A percentile compares a stretch with the other conserved stretches of the same genome.
Conservation (phyloP, 2,113 vertebrate genomes). For the Hymenochirus boettgeri region DNA sequence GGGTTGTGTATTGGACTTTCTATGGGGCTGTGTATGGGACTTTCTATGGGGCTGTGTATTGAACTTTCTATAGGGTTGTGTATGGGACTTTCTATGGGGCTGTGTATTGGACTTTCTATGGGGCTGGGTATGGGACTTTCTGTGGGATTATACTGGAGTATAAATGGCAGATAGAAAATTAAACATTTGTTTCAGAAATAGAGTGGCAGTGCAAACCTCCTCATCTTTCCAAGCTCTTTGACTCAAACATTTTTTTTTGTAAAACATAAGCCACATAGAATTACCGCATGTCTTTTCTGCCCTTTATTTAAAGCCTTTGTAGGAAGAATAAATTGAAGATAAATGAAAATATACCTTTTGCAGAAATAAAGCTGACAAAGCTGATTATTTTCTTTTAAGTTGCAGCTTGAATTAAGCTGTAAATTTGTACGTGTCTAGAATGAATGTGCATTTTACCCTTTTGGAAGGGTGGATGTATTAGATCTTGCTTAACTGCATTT, state of each 20-base stretch:
- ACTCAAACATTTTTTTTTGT: slow-evolving; percentile 30
- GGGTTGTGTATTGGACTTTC: too few relatives aligned
- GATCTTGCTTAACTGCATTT: too few relatives aligned
- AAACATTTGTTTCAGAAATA: slow-evolving; percentile 26
- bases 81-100: too few relatives aligned
- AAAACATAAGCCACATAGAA: slow-evolving; percentile 31
- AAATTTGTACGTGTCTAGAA: not conserved
- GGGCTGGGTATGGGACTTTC: too few relatives aligned
- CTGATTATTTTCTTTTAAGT: slow-evolving; percentile 18
- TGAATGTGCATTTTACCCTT: too few relatives aligned
- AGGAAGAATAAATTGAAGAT: slow-evolving; percentile 39
- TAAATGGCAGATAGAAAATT: slow-evolving; percentile 14
- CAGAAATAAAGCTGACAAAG: slow-evolving; percentile 38
- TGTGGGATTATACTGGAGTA: too few relatives aligned
- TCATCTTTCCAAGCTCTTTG: slow-evolving; percentile 20
- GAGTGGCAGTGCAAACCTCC: slow-evolving; percentile 33
- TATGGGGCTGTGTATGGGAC: too few relatives aligned
- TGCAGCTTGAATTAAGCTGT: slow-evolving; percentile 28
- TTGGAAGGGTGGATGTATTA: too few relatives aligned
- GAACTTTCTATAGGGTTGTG: too few relatives aligned
- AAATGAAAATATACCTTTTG: slow-evolving; percentile 34
- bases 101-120: too few relatives aligned
- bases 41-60: too few relatives aligned
- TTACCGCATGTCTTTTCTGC: slow-evolving; percentile 23
- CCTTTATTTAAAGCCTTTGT: slow-evolving; percentile 35